Base-by-base conservation (phyloP, 2,888 invertebrate species). In the Acrobasis consociella region DNA sequence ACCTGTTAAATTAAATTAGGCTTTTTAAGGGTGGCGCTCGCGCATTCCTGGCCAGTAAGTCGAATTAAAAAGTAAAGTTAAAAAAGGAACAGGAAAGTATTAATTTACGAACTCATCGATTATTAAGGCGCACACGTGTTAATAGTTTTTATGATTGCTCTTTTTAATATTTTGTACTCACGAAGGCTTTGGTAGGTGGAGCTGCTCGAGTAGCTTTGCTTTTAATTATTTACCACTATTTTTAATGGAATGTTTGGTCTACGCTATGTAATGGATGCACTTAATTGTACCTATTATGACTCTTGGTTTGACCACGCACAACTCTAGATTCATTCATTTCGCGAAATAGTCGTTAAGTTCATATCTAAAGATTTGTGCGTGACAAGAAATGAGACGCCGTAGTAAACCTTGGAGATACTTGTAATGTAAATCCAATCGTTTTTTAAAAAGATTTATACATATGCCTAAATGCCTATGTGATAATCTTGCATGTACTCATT, bases 1-100 rank as follows among this genome's bases (percentile, higher is more conserved):
- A 90, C 91, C 91, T 91, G 86, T 91, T 91, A 91, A 92, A 91
- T 92, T 92, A 92, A 91, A 91, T 92, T 92, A 92, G 89, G 86
- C 87, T 86, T 89, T 89, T 91, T 88, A 87, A 87, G 86, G 86
- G 86, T 86, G 86, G 88, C 84, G 85, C 83, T 83, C 75, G 74
- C 67, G 72, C 84, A 87, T 88, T 87, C 85, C 84, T 63, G 60
- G 67, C 72, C 81, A 82, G 79, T 80, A 77, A 77, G 69, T 78
- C 73, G 77, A 80, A 83, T 83, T 83, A 80, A 81, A 56, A 56
- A 56, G 55, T 79, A 78, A 81, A 82, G 69, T 73, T 80, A 80
- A 83, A 86, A 85, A 87, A 81, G 70, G 69, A 81, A 79, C 69
- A 74, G 72, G 80, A 83, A 81, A 82, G 74, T 81, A 84, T 87